These are phyloP conservation scores for Platichthys stellatus DNA, from an alignment of 2,113 vertebrate genomes.

Conservation along the genomic window DNA sequence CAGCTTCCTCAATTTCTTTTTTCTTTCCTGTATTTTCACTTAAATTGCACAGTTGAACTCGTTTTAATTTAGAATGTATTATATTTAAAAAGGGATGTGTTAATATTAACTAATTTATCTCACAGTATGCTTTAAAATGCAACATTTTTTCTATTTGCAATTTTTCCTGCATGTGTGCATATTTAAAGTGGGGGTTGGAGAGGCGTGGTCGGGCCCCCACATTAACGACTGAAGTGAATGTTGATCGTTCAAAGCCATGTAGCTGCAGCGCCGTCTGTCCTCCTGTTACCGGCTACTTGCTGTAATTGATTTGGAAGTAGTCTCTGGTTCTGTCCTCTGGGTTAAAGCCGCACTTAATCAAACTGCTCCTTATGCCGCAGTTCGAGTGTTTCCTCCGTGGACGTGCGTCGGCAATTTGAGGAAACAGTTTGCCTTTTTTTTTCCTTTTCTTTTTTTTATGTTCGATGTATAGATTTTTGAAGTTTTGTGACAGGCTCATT, in stretches of 20 bases:
- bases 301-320: conserved; percentile 6
- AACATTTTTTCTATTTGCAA: conserved; percentile 43
- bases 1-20: conserved; percentile 42
- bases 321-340: conserved; percentile 37
- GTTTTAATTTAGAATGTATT: conserved; percentile 69
- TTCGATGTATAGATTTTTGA: conserved; percentile 16
- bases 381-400: not conserved
- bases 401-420: conserved; percentile 31
- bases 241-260: conserved; percentile 71
- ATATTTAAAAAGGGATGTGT: conserved; percentile 74
- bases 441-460: not conserved
- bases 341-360: conserved; percentile 44
- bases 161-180: conserved; percentile 50
- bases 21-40: conserved; percentile 28
- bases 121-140: conserved; percentile 67
- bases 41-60: conserved; percentile 68
- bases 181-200: conserved; percentile 35
- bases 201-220: conserved; percentile 3
- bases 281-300: conserved; percentile 35
- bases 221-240: conserved; percentile 75
- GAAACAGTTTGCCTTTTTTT: conserved; percentile 41
- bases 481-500: conserved; percentile 34
- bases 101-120: conserved; percentile 68
- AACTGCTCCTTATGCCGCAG: conserved; percentile 6
- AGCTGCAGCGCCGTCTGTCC: conserved; percentile 27